These are phyloP conservation scores for Drosophila longiperda DNA, from an alignment of 2,888 invertebrate genomes.

Conservation along the genomic window DNA sequence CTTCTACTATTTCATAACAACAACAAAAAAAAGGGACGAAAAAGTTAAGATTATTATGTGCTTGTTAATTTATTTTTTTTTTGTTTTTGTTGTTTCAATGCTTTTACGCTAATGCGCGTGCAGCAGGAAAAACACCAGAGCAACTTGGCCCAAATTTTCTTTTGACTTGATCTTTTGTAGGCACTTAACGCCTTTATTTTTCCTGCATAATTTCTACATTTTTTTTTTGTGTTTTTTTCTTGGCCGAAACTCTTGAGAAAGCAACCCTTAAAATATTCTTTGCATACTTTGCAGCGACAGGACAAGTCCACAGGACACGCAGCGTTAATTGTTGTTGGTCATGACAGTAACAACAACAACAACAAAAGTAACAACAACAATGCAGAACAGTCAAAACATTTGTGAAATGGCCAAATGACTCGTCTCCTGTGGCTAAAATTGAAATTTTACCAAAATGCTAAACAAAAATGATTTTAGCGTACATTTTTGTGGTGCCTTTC, in stretches of 20 bases:
- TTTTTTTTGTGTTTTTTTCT: slow-evolving; percentile 4
- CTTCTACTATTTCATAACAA: neutral
- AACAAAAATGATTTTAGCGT: slow-evolving; percentile 46
- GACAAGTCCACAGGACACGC: slow-evolving; percentile 19
- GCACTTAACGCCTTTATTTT: slow-evolving; percentile 13
- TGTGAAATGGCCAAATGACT: slow-evolving; percentile 43
- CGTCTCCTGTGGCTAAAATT: slow-evolving; percentile 38
- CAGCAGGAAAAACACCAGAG: slow-evolving; percentile 1
- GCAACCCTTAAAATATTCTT: slow-evolving; percentile 57
- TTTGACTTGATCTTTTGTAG: slow-evolving; percentile 7
- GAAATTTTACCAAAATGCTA: slow-evolving; percentile 41
- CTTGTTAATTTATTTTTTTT: slow-evolving; percentile 60
- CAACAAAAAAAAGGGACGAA: neutral
- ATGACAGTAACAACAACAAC: slow-evolving; percentile 59
- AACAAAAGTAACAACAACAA: slow-evolving; percentile 24
- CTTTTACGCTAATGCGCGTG: slow-evolving; percentile 48
- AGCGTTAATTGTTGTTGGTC: slow-evolving; percentile 78
- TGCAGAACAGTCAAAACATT: slow-evolving; percentile 11
- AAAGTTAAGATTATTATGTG: slow-evolving; percentile 62
- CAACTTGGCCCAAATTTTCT: slow-evolving; percentile 21
- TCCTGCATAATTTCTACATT: neutral
- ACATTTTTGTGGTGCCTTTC: slow-evolving; percentile 36
- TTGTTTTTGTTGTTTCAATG: slow-evolving; percentile 16
- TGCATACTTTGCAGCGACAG: slow-evolving; percentile 39
- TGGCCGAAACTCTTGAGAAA: slow-evolving; percentile 1